These are phyloP conservation scores for Umimayanthus kanabou DNA, from an alignment of 92 coral and sea anemone genomes.

Conservation along the genomic window DNA sequence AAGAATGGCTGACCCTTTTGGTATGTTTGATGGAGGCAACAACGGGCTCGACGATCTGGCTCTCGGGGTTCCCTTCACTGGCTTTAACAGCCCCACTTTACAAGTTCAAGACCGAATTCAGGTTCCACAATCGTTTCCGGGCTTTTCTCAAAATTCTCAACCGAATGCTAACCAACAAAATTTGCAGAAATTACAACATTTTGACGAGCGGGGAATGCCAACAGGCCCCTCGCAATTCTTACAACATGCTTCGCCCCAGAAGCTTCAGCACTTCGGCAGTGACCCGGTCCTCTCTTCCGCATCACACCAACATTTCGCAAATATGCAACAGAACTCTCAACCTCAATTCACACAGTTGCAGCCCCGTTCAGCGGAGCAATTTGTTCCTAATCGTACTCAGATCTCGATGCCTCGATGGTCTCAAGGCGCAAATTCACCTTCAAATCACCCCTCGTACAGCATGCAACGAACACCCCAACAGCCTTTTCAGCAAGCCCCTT, in stretches of 20 bases:
- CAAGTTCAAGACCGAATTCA: slow-evolving; percentile 78
- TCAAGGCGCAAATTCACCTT: slow-evolving; percentile 71
- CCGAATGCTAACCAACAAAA: slow-evolving; percentile 68
- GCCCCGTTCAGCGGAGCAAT: slow-evolving; percentile 69
- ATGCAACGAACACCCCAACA: slow-evolving; percentile 65
- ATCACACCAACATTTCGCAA: slow-evolving; percentile 71
- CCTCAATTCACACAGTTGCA: slow-evolving; percentile 75
- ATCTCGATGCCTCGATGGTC: slow-evolving; percentile 68
- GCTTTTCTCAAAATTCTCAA: slow-evolving; percentile 72
- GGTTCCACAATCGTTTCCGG: slow-evolving; percentile 72
- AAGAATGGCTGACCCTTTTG: slow-evolving; percentile 90
- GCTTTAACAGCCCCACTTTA: slow-evolving; percentile 73
- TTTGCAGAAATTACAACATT: slow-evolving; percentile 69
- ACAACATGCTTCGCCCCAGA: slow-evolving; percentile 80
- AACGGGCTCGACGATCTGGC: slow-evolving; percentile 78
- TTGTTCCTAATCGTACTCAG: slow-evolving; percentile 69
- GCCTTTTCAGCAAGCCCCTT: slow-evolving; percentile 69
- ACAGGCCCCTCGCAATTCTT: slow-evolving; percentile 59
- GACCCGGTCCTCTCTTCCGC: slow-evolving; percentile 88
- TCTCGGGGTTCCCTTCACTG: slow-evolving; percentile 66
- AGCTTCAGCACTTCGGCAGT: slow-evolving; percentile 89
- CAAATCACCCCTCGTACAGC: slow-evolving; percentile 58
- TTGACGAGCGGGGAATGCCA: slow-evolving; percentile 76
- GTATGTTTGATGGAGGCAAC: slow-evolving; percentile 85
- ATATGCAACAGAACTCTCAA: slow-evolving; percentile 77